Base-by-base conservation (phyloP, 2,888 invertebrate species). In the Drosophila maculinotata region DNA sequence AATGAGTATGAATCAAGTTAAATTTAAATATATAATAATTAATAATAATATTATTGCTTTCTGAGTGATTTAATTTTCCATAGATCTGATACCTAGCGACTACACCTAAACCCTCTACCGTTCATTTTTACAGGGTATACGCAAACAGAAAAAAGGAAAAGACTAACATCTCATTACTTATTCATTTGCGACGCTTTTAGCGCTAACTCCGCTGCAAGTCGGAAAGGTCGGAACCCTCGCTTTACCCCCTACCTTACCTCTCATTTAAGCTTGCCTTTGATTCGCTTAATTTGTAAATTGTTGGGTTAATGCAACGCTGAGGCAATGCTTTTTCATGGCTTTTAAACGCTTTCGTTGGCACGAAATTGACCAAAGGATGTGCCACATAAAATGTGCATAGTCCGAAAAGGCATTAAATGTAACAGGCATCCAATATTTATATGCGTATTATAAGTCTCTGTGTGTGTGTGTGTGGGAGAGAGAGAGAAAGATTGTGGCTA, bases 271-370 rank as follows among this genome's bases (percentile, higher is more conserved):
- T 70, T 53, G 71, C 74, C 79, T 80, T 80, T 85, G 86, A 80
- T 85, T 80, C 82, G 80, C 80, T 85, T 80, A 80, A 80, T 85
- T 80, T 79, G 86, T 73, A 85, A 80, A 85, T 82, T 82, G 69
- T 59, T 47, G 60, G 66, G 59, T 30, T 45, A 47, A 60, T 52
- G 60, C 59, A 56, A 47, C 26, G 53, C 44, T 26, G 35, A 41
- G 51, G 68, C 45, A 53, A 65, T 54, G 65, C 70, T 65, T 62
- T 79, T 80, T 81, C 82, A 80, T 85, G 83, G 79, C 83, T 73
- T 79, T 81, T 81, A 82, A 81, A 82, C 68, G 79, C 83, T 76
- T 69, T 79, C 52, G 68, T 47, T 72, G 76, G 69, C 60, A 82
- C 52, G 57, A 82, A 81, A 82, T 79, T 81, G 79, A 69, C 83